Evolutionary conservation across 2,888 invertebrate species (phyloP), one percentile per base, ranked within the genome.

Genomic region (Drosophila maculinotata): DNA sequence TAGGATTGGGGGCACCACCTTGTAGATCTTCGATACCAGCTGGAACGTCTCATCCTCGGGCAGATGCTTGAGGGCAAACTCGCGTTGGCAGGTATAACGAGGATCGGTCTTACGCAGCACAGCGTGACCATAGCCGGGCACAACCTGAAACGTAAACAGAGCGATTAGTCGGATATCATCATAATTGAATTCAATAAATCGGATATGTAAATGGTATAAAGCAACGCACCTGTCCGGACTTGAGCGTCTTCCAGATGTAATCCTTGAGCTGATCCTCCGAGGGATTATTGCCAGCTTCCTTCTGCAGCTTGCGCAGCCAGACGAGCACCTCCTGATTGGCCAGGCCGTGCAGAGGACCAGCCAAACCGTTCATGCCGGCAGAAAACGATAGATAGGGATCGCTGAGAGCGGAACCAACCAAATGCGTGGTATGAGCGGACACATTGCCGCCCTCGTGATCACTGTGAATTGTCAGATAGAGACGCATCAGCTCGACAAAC

Each of bases 231-330:
- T 96, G 96, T 77, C 97, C 97, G 64, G 95, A 94, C 92, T 96
- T 96, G 53, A 97, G 92, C 1, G 98, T 99, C 92, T 97, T 98
- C 97, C 98, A 97, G 90, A 99, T 97, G 93, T 98, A 99, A 49
- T 99, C 98, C 92, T 97, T 97, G 54, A 99, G 93, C 85, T 97
- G 94, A 0, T 98, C 96, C 91, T 99, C 98, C 12, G 96, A 95
- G 70, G 96, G 95, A 89, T 94, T 95, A 84, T 96, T 95, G 51
- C 97, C 97, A 47, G 99, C 94, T 90, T 97, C 95, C 85, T 95
- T 93, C 77, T 96, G 95, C 28, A 99, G 93, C 91, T 98, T 98
- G 89, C 96, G 95, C 83, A 99, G 91, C 97, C 99, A 99, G 10
- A 98, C 93, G 65, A 99, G 94, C 62, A 98, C 98, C 93, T 96